These are phyloP conservation scores for Paralichthys olivaceus DNA, from an alignment of 2,113 vertebrate species.

Conservation along the genomic window DNA sequence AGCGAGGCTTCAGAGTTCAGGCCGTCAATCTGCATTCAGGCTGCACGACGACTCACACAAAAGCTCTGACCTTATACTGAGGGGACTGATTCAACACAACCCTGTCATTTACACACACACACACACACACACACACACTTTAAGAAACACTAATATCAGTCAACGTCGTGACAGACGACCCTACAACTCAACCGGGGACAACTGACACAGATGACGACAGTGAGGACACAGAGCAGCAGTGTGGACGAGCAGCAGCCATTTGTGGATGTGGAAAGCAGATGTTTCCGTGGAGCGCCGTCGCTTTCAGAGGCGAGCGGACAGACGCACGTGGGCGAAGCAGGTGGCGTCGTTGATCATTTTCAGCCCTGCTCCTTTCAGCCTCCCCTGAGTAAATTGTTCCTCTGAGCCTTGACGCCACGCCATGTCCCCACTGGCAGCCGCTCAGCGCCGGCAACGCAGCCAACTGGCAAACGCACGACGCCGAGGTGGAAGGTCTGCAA, in stretches of 20 bases:
- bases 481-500: constrained; percentile 45
- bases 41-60: constrained; percentile 44
- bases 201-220: neutral
- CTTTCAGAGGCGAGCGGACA: neutral
- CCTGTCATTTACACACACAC: neutral
- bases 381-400: constrained; percentile 45
- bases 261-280: constrained; percentile 39
- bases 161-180: neutral
- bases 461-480: constrained; percentile 41
- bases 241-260: neutral
- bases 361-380: constrained; percentile 49
- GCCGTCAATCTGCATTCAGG: constrained; percentile 68
- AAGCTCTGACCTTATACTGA: constrained; percentile 63
- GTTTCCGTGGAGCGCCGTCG: constrained; percentile 12
- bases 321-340: constrained; percentile 59
- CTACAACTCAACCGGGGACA: neutral
- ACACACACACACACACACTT: constrained; percentile 1
- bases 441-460: constrained; percentile 36
- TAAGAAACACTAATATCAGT: neutral
- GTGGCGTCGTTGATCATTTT: constrained; percentile 69
- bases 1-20: constrained; percentile 53
- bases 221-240: neutral
- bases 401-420: constrained; percentile 48
- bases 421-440: constrained; percentile 64
- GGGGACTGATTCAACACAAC: constrained; percentile 3